phyloP scores from a whole-genome alignment of 2,797 vertebrate species.

The Pristis pectinata region DNA sequence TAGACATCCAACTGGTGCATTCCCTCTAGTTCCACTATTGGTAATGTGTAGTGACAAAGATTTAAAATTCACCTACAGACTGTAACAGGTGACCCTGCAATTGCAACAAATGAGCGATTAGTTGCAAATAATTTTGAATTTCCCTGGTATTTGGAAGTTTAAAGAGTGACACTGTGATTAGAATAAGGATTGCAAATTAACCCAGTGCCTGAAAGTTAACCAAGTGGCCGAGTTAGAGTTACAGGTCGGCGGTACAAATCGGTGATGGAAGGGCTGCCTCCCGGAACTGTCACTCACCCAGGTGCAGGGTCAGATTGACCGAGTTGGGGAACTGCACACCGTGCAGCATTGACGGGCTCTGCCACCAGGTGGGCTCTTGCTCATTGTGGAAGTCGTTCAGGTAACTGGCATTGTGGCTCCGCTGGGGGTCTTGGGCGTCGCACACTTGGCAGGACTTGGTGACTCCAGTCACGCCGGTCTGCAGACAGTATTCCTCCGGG shows the following conservation, averaged over 20 bases:
- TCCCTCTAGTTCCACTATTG: background rate
- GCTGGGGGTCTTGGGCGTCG: slow-evolving; percentile 54
- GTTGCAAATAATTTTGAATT: background rate
- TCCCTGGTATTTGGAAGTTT: background rate
- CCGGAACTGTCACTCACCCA: slow-evolving; percentile 63
- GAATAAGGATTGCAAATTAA: too few species aligned
- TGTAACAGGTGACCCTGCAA: background rate
- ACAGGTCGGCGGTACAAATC: too few species aligned
- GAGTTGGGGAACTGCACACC: slow-evolving; percentile 80
- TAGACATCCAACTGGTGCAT: too few species aligned
- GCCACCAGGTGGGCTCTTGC: slow-evolving; percentile 89
- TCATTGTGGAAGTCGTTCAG: slow-evolving; percentile 86
- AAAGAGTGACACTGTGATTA: too few species aligned
- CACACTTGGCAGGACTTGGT: slow-evolving; percentile 71
- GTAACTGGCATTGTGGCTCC: slow-evolving; percentile 68
- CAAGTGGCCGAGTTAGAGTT: too few species aligned
- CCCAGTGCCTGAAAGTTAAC: too few species aligned
- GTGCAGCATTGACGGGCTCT: slow-evolving; percentile 90
- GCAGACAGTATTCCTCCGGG: slow-evolving; percentile 82
- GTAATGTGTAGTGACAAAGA: background rate
- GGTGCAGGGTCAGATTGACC: slow-evolving; percentile 75
- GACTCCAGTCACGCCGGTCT: slow-evolving; percentile 62
- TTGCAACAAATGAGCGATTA: background rate
- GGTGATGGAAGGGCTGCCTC: background rate
- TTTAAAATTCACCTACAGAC: background rate